phyloP scores from a whole-genome alignment of 2,888 invertebrate genomes.

The Drosophila infuscata region DNA sequence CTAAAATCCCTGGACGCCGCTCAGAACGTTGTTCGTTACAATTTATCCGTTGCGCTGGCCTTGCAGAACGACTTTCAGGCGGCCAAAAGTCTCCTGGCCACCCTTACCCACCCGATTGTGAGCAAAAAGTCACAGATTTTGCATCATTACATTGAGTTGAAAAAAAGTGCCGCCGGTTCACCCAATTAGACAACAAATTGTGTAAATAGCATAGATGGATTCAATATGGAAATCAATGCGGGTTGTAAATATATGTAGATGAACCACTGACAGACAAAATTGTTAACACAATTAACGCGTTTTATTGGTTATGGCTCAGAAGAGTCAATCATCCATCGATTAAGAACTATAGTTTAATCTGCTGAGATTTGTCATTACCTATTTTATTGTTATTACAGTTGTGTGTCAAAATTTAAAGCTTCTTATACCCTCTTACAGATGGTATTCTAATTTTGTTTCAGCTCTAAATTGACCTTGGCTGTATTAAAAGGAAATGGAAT shows the following conservation, averaged over 20 bases:
- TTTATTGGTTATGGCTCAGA: neutral
- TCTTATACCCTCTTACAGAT: neutral
- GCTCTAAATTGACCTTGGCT: neutral
- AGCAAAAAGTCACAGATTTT: slow-evolving; percentile 81
- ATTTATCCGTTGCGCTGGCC: slow-evolving; percentile 91
- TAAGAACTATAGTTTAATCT: neutral
- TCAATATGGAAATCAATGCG: slow-evolving; percentile 45
- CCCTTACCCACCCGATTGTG: slow-evolving; percentile 83
- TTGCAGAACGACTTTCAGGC: slow-evolving; percentile 91
- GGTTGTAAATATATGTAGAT: slow-evolving; percentile 55
- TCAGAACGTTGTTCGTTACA: slow-evolving; percentile 91
- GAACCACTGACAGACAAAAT: slow-evolving; percentile 16
- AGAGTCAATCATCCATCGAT: neutral
- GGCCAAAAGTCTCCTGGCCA: slow-evolving; percentile 82
- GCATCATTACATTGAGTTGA: slow-evolving; percentile 86
- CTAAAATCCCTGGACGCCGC: slow-evolving; percentile 87
- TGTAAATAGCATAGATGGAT: slow-evolving; percentile 68
- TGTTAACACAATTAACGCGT: neutral
- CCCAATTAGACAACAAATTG: slow-evolving; percentile 67
- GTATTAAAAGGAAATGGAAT: neutral
- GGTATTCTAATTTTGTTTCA: neutral
- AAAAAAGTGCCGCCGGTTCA: slow-evolving; percentile 32
- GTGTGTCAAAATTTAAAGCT: neutral
- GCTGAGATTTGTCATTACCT: neutral
- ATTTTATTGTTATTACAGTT: neutral